A percentile compares a stretch with the other conserved stretches of the same genome.
Evolutionary conservation across 2,113 vertebrate genomes (phyloP).

Genomic region (Clupea harengus): DNA sequence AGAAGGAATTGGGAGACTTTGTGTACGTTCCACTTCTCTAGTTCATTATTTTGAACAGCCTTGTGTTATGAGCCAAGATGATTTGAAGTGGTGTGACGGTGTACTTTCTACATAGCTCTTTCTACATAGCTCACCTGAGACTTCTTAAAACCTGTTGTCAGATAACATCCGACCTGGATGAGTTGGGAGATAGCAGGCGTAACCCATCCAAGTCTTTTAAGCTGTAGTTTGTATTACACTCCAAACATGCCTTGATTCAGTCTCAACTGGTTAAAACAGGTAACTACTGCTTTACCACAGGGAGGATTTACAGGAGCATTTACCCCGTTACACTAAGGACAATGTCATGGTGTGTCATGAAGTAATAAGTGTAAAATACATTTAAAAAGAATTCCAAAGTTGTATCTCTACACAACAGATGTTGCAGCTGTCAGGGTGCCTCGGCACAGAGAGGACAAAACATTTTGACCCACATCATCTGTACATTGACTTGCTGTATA

Average conservation of each 20-base stretch:
- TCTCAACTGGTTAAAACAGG: not conserved
- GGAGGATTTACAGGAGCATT: not conserved
- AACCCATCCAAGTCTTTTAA: not conserved
- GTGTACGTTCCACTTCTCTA: not conserved
- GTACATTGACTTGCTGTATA: constrained; percentile 71
- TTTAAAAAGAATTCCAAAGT: not conserved
- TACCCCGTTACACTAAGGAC: not conserved
- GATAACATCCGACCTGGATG: not conserved
- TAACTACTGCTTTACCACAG: not conserved
- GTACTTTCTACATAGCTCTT: not conserved
- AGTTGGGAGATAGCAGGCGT: not conserved
- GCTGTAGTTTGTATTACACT: not conserved
- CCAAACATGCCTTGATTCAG: not conserved
- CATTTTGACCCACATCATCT: constrained; percentile 53
- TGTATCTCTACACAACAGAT: not conserved
- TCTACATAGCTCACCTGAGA: not conserved
- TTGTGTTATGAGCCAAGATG: not conserved
- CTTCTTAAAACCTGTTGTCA: not conserved
- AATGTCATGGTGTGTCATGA: not conserved
- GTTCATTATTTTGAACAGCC: not conserved
- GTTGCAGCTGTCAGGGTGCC: not conserved
- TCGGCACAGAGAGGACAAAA: not conserved
- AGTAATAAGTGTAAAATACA: not conserved
- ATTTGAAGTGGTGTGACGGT: not conserved
- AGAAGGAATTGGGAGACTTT: not conserved